Conservation (phyloP, 2,113 vertebrate species). For the Syngnathus floridae region DNA sequence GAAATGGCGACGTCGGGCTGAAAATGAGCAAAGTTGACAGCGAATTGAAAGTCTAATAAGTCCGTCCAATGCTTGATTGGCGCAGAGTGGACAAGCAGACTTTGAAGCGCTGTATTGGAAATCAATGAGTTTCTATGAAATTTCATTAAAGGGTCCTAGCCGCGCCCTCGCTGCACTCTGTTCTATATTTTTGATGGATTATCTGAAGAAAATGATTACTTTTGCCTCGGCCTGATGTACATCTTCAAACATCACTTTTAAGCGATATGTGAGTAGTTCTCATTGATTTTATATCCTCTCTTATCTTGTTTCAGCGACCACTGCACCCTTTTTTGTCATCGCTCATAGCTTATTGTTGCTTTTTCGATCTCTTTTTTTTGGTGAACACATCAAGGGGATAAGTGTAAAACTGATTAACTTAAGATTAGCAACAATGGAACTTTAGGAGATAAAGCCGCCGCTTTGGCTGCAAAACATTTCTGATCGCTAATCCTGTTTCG, state of each 20-base stretch:
- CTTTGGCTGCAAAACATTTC: conserved; percentile 77
- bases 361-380: conserved; percentile 43
- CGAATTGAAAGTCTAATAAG: conserved; percentile 92
- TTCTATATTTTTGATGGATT: conserved; percentile 94
- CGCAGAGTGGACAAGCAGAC: conserved; percentile 77
- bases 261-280: conserved; percentile 65
- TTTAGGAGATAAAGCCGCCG: conserved; percentile 68
- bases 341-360: conserved; percentile 58
- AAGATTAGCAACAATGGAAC: conserved; percentile 71
- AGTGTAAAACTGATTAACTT: conserved; percentile 71
- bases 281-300: conserved; percentile 67
- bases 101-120: conserved; percentile 86
- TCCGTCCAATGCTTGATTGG: conserved; percentile 87
- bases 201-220: conserved; percentile 77
- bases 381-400: conserved; percentile 67
- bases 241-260: conserved; percentile 76
- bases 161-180: conserved; percentile 78
- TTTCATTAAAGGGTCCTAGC: conserved; percentile 80
- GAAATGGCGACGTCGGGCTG: conserved; percentile 80
- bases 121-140: conserved; percentile 91
- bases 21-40: conserved; percentile 95
- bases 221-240: conserved; percentile 49
- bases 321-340: conserved; percentile 45
- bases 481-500: conserved; percentile 72
- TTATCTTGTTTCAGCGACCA: conserved; percentile 59